phyloP scores from a whole-genome alignment of 1,140 invertebrate species.

The Drosophila bocqueti region DNA sequence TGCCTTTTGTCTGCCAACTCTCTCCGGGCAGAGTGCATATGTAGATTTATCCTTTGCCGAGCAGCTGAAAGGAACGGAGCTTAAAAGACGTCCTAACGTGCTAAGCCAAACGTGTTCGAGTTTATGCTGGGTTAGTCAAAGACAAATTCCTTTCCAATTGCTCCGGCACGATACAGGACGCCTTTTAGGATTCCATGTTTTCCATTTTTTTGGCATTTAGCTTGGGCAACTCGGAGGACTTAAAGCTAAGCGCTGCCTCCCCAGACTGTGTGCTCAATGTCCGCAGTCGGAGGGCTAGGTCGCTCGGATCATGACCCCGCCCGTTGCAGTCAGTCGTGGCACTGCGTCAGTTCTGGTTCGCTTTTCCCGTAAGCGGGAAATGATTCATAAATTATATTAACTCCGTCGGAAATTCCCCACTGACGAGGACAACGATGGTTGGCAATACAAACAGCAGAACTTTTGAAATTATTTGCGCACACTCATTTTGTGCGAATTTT shows the following conservation, averaged over 20 bases:
- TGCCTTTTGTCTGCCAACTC: slow-evolving; percentile 15
- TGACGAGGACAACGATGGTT: slow-evolving; percentile 33
- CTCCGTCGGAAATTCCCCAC: slow-evolving; percentile 45
- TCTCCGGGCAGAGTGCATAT: slow-evolving; percentile 6
- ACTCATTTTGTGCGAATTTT: slow-evolving; percentile 74
- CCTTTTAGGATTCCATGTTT: not conserved
- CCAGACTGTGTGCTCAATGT: slow-evolving; percentile 2
- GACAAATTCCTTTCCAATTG: slow-evolving; percentile 62
- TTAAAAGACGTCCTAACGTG: slow-evolving; percentile 66
- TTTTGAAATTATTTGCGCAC: slow-evolving; percentile 78
- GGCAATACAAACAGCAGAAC: slow-evolving; percentile 65
- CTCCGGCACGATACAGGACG: slow-evolving; percentile 18
- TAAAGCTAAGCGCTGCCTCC: slow-evolving; percentile 7
- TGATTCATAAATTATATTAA: slow-evolving; percentile 75
- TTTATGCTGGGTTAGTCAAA: slow-evolving; percentile 78
- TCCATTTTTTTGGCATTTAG: slow-evolving; percentile 19
- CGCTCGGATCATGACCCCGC: not conserved
- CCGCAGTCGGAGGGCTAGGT: not conserved
- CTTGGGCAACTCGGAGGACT: slow-evolving; percentile 3
- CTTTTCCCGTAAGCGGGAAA: slow-evolving; percentile 37
- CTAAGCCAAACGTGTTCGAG: slow-evolving; percentile 75
- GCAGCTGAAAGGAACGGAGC: slow-evolving; percentile 51
- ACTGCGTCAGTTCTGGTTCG: slow-evolving; percentile 7
- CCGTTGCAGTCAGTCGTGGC: not conserved
- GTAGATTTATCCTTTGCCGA: slow-evolving; percentile 20